Evolutionary conservation across 2,888 invertebrate species (phyloP), one percentile per base, ranked within the genome.

Genomic region (Hanleya hanleyi): DNA sequence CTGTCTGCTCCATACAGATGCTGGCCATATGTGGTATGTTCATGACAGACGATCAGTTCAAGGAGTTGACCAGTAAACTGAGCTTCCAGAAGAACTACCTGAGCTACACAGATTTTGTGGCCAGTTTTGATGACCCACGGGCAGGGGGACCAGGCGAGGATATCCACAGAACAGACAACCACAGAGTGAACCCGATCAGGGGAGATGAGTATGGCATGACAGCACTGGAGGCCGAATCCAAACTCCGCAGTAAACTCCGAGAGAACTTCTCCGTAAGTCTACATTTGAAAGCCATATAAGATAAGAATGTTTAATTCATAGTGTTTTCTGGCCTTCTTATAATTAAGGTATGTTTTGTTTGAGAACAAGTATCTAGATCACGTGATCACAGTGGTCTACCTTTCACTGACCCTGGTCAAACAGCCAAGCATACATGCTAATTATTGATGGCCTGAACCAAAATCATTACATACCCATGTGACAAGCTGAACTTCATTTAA

Each of bases 221-320:
- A 29, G 86, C 87, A 12, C 81, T 82, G 5, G 83, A 87, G 70
- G 86, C 86, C 9, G 88, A 88, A 71, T 69, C 65, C 32, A 87
- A 84, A 68, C 77, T 89, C 26, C 73, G 80, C 6, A 81, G 78
- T 67, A 89, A 89, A 77, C 81, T 89, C 1, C 75, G 87, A 29
- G 88, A 88, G 73, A 89, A 89, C 77, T 89, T 89, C 82, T 81
- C 84, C 61, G 89, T 89, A 76, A 83, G 84, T 83, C 7, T 26
- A n/a, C 47, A 7, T 22, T n/a, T n/a, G n/a, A n/a, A n/a, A n/a
- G 84, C 83, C 7, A 29, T 47, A n/a, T n/a, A n/a, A n/a, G n/a
- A n/a, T n/a, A n/a, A n/a, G n/a, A n/a, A n/a, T n/a, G n/a, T n/a
- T n/a, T n/a, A n/a, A n/a, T n/a, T n/a, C n/a, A n/a, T n/a, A n/a